These are phyloP conservation scores for Conus ventricosus DNA, from an alignment of 1,140 invertebrate species.

Conservation along the genomic window DNA sequence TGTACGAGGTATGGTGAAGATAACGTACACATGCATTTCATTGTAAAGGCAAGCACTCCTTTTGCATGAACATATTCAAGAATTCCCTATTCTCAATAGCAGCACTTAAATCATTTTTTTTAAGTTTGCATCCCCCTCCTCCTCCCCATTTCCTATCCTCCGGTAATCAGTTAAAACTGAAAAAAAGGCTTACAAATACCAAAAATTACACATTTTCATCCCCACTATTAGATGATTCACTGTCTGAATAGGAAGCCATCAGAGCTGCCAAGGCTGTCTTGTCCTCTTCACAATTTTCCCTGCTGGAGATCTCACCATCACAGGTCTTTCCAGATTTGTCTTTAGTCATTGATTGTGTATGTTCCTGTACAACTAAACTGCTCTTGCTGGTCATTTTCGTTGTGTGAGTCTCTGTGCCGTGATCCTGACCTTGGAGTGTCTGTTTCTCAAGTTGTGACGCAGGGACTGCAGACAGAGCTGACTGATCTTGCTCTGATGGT, in stretches of 20 bases:
- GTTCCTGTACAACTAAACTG: neutral
- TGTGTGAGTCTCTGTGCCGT: neutral
- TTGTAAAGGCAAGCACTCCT: no score
- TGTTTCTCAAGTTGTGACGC: neutral
- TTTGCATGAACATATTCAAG: no score
- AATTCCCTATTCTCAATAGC: no score
- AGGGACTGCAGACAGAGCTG: neutral
- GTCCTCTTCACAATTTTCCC: neutral
- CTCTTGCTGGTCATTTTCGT: neutral
- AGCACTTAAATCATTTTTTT: no score
- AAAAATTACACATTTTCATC: neutral
- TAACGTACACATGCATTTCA: no score
- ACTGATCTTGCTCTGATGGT: no score
- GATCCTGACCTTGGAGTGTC: neutral
- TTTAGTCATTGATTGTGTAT: neutral
- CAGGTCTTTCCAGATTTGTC: neutral
- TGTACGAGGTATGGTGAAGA: no score
- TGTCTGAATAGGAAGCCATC: slow-evolving; percentile 26
- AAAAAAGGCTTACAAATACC: no score
- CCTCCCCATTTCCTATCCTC: no score
- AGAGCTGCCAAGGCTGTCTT: neutral
- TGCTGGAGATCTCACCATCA: neutral
- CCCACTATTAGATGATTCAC: slow-evolving; percentile 7
- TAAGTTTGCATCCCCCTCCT: no score
- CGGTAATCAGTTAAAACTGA: no score